Evolutionary conservation across 2,113 vertebrate species (phyloP), one percentile per base, ranked within the genome.

Genomic region (Coryphaenoides rupestris): DNA sequence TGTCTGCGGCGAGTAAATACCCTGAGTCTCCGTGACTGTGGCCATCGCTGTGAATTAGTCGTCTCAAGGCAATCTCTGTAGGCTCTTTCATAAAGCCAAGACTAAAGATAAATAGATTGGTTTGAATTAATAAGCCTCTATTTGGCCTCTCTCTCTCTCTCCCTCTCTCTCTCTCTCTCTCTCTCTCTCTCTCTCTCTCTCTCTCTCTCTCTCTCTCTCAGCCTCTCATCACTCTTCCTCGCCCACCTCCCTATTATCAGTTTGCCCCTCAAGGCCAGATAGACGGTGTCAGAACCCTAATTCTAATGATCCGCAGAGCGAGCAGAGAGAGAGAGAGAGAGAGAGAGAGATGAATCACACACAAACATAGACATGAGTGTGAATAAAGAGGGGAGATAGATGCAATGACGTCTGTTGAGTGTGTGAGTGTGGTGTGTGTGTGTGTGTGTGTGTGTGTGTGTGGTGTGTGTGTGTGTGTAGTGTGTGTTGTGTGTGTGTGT

Each of bases 241-340:
- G 78, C 69, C 60, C 72, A 66, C 60, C 55, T 21, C 68, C 59
- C 75, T 79, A 74, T 81, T 78, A 81, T 85, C 76, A 75, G 76
- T 69, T 40, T 6, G 33, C 13, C 33, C 28, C 81, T 77, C 71
- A 58, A 80, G 76, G 13, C 33, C 33, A 78, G 74, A n/a, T 73
- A 63, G 79, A 24, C 68, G 61, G 74, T 75, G 77, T 83, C 79
- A 76, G 33, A 62, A 54, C 69, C 67, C 58, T 86, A 86, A 86
- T 88, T 84, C 33, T 40, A 40, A 40, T 84, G 77, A 2, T n/a
- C n/a, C n/a, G n/a, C n/a, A n/a, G n/a, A n/a, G n/a, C n/a, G n/a
- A n/a, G 33, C 9, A 40, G 58, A 14, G 19, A 45, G n/a, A 21
- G 26, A 24, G 3, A 14, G 22, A 66, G 49, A 67, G n/a, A 70